A percentile compares a stretch with the other conserved stretches of the same genome.
Conservation (phyloP, 2,113 vertebrate species). For the Salvator merianae region DNA sequence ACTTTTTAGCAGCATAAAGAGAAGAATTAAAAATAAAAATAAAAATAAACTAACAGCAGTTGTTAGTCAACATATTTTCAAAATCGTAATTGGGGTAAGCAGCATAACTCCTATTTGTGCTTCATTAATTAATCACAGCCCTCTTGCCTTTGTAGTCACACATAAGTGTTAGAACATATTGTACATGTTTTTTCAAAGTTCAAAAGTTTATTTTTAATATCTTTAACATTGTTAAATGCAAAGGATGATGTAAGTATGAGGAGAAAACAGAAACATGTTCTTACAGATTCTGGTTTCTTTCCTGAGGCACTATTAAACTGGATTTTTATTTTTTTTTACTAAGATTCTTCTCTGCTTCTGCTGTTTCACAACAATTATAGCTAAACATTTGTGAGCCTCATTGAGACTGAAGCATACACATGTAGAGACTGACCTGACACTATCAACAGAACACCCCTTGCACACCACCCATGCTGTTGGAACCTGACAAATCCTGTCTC, state of each 20-base stretch:
- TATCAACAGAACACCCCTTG: neutral
- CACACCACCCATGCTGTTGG: too few relatives aligned
- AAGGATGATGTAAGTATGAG: neutral
- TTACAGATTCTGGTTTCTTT: neutral
- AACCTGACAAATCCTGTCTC: neutral
- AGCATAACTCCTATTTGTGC: slow-evolving; percentile 63
- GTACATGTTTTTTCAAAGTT: slow-evolving; percentile 39
- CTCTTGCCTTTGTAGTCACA: slow-evolving; percentile 41
- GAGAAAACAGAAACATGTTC: slow-evolving; percentile 28
- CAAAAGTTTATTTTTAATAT: slow-evolving; percentile 45
- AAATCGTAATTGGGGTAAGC: slow-evolving; percentile 51
- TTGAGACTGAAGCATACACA: neutral
- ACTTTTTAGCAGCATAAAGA: slow-evolving; percentile 68
- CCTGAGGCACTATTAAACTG: neutral
- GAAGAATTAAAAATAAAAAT: slow-evolving; percentile 56
- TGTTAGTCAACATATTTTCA: slow-evolving; percentile 52
- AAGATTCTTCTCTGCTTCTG: neutral
- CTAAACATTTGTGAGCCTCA: slow-evolving; percentile 51
- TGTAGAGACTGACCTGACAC: neutral
- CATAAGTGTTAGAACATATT: slow-evolving; percentile 49
- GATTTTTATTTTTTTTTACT: too few relatives aligned
- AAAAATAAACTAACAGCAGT: slow-evolving; percentile 65
- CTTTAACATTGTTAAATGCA: slow-evolving; percentile 33
- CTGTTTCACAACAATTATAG: neutral
- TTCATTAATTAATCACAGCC: slow-evolving; percentile 54